A percentile compares a stretch with the other conserved stretches of the same genome.
Evolutionary conservation across 2,113 vertebrate species (phyloP).

Genomic region (Nesospiza acunhae): DNA sequence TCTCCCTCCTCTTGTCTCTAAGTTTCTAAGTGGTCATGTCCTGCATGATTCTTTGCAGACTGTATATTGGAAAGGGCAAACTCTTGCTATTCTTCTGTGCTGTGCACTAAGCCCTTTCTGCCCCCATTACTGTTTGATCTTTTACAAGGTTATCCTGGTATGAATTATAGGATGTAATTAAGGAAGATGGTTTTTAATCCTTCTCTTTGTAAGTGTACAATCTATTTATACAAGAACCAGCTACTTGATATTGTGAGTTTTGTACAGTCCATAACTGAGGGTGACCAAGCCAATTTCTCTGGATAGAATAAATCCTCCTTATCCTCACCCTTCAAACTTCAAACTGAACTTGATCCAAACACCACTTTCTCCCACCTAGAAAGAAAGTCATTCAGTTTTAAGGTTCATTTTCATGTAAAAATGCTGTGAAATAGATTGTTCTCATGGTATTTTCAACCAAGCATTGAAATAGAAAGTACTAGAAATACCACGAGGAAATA

Average conservation of each 20-base stretch:
- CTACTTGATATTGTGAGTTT: constrained; percentile 15
- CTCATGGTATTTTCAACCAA: neutral
- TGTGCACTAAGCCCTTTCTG: neutral
- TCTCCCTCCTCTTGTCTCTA: neutral
- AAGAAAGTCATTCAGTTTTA: neutral
- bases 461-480: neutral
- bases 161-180: constrained; percentile 51
- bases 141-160: constrained; percentile 44
- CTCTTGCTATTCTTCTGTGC: neutral
- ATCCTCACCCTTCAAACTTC: constrained; percentile 7
- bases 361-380: neutral
- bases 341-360: neutral
- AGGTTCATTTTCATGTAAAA: neutral
- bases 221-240: constrained; percentile 45
- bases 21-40: neutral
- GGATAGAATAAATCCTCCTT: constrained; percentile 40
- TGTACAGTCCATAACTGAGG: neutral
- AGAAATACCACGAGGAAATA: neutral
- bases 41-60: neutral
- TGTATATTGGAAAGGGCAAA: neutral
- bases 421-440: neutral
- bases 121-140: constrained; percentile 24
- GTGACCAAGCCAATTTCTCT: constrained; percentile 38
- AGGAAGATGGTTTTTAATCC: constrained; percentile 41
- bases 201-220: constrained; percentile 46